Conservation (phyloP, 2,888 invertebrate species). For the Corbicula japonica region DNA sequence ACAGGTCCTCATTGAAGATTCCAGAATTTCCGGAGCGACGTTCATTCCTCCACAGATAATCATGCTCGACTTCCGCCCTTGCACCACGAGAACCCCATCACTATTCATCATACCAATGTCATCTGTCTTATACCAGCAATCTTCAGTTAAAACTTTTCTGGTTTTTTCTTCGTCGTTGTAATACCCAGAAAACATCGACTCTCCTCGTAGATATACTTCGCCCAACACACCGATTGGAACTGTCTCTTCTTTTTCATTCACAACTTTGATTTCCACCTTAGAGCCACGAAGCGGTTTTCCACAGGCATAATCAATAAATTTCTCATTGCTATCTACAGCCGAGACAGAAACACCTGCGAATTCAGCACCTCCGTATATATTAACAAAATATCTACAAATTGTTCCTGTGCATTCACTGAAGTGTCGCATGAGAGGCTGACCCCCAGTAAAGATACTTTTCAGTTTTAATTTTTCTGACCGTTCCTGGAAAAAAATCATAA, state of each 20-base stretch:
- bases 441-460: too few species aligned
- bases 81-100: conserved; percentile 29
- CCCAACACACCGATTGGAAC: conserved; percentile 37
- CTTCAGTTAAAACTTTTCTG: conserved; percentile 1
- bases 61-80: conserved; percentile 46
- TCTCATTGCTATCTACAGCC: not conserved
- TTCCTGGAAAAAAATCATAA: too few species aligned
- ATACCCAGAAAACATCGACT: conserved; percentile 19
- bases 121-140: conserved; percentile 51
- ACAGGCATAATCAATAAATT: conserved; percentile 25
- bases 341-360: not conserved
- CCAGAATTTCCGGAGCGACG: conserved; percentile 44
- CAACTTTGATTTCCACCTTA: conserved; percentile 39
- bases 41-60: conserved; percentile 51
- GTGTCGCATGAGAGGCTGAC: conserved; percentile 35
- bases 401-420: conserved; percentile 14
- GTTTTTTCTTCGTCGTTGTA: conserved; percentile 41
- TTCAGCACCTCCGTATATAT: conserved; percentile 36
- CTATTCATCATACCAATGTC: conserved; percentile 43
- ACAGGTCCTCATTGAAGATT: conserved; percentile 16
- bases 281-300: conserved; percentile 14
- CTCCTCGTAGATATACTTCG: conserved; percentile 34
- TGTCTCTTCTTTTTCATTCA: conserved; percentile 27
- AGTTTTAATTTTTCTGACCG: too few species aligned
- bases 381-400: conserved; percentile 8